phyloP scores from a whole-genome alignment of 1,140 invertebrate genomes.

The Zelostemma sp. region DNA sequence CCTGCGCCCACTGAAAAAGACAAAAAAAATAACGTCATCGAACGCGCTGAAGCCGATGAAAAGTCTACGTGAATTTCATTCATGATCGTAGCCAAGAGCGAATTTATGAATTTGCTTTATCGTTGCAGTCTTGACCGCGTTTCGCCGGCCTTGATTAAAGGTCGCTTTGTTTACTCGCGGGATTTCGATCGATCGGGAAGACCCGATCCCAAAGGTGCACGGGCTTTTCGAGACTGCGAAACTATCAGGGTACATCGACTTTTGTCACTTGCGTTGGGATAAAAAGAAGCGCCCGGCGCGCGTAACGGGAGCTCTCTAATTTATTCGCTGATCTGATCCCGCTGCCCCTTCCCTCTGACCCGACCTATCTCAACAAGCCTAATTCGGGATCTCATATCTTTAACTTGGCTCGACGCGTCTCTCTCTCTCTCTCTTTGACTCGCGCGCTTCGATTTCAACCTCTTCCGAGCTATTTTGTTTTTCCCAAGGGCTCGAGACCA shows the following conservation, averaged over 20 bases:
- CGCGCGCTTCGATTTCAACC: not conserved
- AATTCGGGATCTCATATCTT: not conserved
- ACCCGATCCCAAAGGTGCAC: too few relatives aligned
- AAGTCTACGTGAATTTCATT: slow-evolving; percentile 12
- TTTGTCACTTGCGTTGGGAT: slow-evolving; percentile 16
- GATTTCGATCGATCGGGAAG: not conserved
- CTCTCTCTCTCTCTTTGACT: too few relatives aligned
- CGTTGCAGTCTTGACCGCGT: slow-evolving; percentile 45
- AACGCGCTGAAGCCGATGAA: too few relatives aligned
- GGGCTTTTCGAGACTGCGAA: too few relatives aligned
- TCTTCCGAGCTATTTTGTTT: too few relatives aligned
- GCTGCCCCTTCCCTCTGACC: slow-evolving; percentile 7
- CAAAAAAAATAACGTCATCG: slow-evolving; percentile 1
- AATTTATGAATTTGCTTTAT: slow-evolving; percentile 27
- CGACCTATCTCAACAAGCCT: slow-evolving; percentile 22
- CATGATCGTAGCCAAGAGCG: slow-evolving; percentile 27
- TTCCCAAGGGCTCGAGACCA: too few relatives aligned
- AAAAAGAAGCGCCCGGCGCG: slow-evolving; percentile 5
- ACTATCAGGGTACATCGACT: too few relatives aligned
- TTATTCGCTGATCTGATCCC: slow-evolving; percentile 22
- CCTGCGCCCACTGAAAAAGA: slow-evolving; percentile 30
- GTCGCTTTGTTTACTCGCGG: slow-evolving; percentile 24
- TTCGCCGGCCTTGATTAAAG: slow-evolving; percentile 38
- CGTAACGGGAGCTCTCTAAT: slow-evolving; percentile 9
- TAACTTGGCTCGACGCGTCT: not conserved